These are phyloP conservation scores for Hemicordylus capensis DNA, from an alignment of 2,113 vertebrate genomes.

Conservation along the genomic window DNA sequence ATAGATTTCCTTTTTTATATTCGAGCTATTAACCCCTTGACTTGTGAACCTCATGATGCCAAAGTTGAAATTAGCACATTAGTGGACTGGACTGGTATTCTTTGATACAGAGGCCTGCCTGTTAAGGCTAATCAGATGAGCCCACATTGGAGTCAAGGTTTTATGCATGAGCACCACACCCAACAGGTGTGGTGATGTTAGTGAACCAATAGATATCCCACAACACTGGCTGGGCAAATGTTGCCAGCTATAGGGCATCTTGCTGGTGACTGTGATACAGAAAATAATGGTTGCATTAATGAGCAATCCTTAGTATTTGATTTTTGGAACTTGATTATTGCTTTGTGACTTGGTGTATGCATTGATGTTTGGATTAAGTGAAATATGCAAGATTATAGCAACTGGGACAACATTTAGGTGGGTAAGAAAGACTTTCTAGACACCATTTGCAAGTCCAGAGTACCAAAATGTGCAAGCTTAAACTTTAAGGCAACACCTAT, in stretches of 20 bases:
- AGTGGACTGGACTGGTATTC: background rate
- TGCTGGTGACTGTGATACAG: background rate
- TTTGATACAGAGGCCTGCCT: constrained; percentile 24
- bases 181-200: background rate
- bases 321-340: background rate
- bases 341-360: background rate
- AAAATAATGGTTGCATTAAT: background rate
- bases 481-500: fast-evolving
- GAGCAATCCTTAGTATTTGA: background rate
- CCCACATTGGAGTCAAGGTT: constrained; percentile 1
- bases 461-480: background rate
- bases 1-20: constrained; percentile 48
- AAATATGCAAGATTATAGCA: fast-evolving
- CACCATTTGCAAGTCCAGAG: background rate
- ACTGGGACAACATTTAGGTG: background rate
- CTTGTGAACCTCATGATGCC: constrained; percentile 9
- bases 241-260: background rate
- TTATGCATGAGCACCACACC: background rate
- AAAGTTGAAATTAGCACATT: constrained; percentile 28
- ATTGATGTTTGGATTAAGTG: background rate
- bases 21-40: constrained; percentile 29
- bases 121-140: background rate
- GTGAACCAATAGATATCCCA: background rate
- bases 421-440: background rate
- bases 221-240: background rate